Base-by-base conservation (phyloP, 1,140 invertebrate genomes). In the Conus betulinus region DNA sequence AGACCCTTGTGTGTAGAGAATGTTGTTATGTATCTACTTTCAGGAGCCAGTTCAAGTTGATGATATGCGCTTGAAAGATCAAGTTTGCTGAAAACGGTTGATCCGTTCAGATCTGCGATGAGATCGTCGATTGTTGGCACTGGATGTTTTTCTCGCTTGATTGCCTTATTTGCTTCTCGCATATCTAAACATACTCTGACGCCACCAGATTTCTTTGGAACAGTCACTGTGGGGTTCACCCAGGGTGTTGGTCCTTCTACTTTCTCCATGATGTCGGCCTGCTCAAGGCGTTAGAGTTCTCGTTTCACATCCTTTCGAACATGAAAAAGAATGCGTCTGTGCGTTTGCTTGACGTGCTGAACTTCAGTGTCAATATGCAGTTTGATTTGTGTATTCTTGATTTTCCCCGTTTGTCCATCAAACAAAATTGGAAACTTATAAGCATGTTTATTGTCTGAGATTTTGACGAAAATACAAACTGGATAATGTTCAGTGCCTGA, bases 301-400 rank as follows among this genome's bases (percentile, higher is more conserved):
- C 25, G 4, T 53, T 89, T 87, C 10, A 89, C 76, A n/a, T 67
- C 53, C 71, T 89, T 86, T 53, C 89, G 20, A 23, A 88, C 78
- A 57, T 67, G 79, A 71, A 87, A 89, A 11, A 87, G 89, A 10
- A 88, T 84, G 13, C 89, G 79, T 60, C 89, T 89, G 25, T 78
- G 25, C 57, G 78, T 52, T 57, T 89, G 86, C 5, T 52, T 81
- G 23, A 88, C 78, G 4, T 86, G 89, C 55, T 83, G 76, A 15
- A 88, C 87, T 25, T 39, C 25, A 11, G 87, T 52, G 51, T 90
- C 87, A 20, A 71, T 71, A 17, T 71, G 67, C 20, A 71, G 8
- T 71, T 71, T 71, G 67, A 71, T 71, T 71, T 71, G 8, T 5
- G 17, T 20, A 17, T 71, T 5, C 20, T 71, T 71, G 67, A 71